Evolutionary conservation across 2,113 vertebrate species (phyloP), one percentile per base, ranked within the genome.

Genomic region (Stigmatopora nigra): DNA sequence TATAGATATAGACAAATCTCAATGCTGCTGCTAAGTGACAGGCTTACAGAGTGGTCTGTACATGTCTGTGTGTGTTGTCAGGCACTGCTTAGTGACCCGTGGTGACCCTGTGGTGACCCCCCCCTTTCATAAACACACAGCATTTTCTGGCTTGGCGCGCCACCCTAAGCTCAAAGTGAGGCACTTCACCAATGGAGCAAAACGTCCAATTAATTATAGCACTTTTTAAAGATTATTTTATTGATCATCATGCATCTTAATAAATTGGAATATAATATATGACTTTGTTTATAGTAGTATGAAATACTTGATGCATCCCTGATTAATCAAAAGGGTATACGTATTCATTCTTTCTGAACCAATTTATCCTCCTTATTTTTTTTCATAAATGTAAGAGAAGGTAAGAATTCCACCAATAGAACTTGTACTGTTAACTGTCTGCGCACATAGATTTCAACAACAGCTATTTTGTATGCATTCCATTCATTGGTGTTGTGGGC

Each of bases 101-200:
- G 86, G 70, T 86, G 89, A 90, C 88, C 87, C 67, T 16, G 46
- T 72, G 72, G 71, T 75, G 61, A 69, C 82, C 38, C 70, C 73
- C 73, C 11, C 57, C 65, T 13, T 12, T 9, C 19, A 53, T 20
- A 22, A 5, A 25, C 52, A 15, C 12, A 15, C 22, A 71, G 80
- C 82, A 87, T 88, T 86, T 75, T 78, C 78, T 86, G 65, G 86
- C 78, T 82, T 85, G 79, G 84, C 73, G 86, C 88, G 88, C 89
- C 89, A 84, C 84, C 88, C 75, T 87, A 78, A 80, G 89, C 80
- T 82, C 76, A 78, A 79, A 81, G 67, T 55, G 83, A 82, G 76
- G 78, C 82, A 79, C 70, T 87, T 89, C 87, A 88, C 84, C 84
- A 81, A 77, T 65, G 57, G 64, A 71, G 41, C 83, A 38, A 55